Evolutionary conservation across 1,140 invertebrate species (phyloP).

Genomic region (Scaptodrosophila lebanonensis): DNA sequence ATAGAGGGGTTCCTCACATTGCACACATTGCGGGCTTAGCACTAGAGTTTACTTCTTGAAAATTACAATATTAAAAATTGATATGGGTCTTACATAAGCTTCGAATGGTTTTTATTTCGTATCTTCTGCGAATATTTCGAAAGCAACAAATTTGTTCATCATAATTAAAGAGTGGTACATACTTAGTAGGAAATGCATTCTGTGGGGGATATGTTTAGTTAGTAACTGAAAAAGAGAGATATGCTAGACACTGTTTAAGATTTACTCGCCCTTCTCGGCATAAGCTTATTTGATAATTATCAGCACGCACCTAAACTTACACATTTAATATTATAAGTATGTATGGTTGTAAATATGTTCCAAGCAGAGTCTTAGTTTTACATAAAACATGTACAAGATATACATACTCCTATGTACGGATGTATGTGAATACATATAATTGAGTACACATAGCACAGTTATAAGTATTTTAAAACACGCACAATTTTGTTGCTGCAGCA

Average conservation of each 20-base stretch:
- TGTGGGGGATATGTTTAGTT: too few relatives aligned
- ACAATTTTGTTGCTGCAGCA: constrained; percentile 28
- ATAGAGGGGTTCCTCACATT: too few relatives aligned
- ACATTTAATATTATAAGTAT: constrained; percentile 1
- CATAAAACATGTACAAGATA: not conserved
- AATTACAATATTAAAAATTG: constrained; percentile 62
- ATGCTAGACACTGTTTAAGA: too few relatives aligned
- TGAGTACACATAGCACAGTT: constrained; percentile 68
- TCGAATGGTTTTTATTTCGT: constrained; percentile 1
- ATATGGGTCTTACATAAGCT: constrained; percentile 68
- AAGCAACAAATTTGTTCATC: constrained; percentile 1
- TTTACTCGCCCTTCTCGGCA: too few relatives aligned
- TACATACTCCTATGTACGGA: constrained; percentile 40
- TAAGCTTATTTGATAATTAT: constrained; percentile 3
- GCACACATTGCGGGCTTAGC: not conserved
- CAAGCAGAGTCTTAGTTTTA: constrained; percentile 40
- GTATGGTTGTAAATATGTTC: too few relatives aligned
- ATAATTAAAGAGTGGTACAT: too few relatives aligned
- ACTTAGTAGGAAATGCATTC: too few relatives aligned
- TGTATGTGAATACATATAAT: constrained; percentile 48
- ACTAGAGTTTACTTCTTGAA: constrained; percentile 12
- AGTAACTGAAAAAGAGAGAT: too few relatives aligned
- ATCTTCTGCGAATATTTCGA: too few relatives aligned
- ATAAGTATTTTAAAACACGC: constrained; percentile 50
- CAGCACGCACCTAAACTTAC: constrained; percentile 6